These are phyloP conservation scores for Drymodes brunneopygia DNA, from an alignment of 2,113 vertebrate genomes.

Conservation along the genomic window DNA sequence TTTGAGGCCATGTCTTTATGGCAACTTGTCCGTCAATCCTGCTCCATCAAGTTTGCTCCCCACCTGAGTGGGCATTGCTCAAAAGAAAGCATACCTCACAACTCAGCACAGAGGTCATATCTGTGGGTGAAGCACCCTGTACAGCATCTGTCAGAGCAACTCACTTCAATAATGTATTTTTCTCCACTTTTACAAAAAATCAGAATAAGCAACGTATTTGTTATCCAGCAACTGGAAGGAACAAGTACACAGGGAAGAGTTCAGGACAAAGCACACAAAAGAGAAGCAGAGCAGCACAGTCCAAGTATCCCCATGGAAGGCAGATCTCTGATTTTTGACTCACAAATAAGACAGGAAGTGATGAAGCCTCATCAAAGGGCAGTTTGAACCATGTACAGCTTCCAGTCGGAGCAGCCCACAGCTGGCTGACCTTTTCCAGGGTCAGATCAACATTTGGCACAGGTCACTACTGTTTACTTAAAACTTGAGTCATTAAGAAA, in stretches of 20 bases:
- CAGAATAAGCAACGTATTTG: not conserved
- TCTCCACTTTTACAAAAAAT: not conserved
- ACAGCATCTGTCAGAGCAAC: not conserved
- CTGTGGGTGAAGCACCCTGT: not conserved
- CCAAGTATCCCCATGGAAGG: accelerated
- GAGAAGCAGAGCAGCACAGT: accelerated
- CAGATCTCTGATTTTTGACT: not conserved
- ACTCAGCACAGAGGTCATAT: not conserved
- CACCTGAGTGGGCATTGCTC: not conserved
- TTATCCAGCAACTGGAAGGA: not conserved
- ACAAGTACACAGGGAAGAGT: not conserved
- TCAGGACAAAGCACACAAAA: not conserved
- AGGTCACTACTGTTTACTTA: not conserved
- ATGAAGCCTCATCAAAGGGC: not conserved
- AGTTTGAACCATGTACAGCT: not conserved
- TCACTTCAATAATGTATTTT: not conserved
- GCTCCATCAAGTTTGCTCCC: not conserved
- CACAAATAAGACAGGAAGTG: not conserved
- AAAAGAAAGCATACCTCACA: not conserved
- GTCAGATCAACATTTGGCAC: not conserved
- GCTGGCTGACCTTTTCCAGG: not conserved
- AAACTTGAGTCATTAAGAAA: not conserved
- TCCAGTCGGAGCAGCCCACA: not conserved
- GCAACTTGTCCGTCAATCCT: accelerated
- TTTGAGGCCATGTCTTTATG: not conserved